These are phyloP conservation scores for Escarpia spicata DNA, from an alignment of 2,888 invertebrate species.

Conservation along the genomic window DNA sequence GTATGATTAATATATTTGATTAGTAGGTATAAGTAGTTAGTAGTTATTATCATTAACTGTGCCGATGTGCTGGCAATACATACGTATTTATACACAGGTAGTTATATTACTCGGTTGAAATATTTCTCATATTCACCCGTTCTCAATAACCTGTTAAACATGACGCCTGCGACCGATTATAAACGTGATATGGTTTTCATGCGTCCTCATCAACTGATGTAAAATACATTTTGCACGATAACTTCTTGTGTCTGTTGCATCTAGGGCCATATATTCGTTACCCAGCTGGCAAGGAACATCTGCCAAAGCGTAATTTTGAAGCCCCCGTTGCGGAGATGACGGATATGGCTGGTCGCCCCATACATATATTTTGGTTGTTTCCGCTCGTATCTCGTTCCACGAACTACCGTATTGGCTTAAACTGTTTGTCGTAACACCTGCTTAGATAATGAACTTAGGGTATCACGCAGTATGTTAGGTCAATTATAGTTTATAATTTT, in stretches of 20 bases:
- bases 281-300: background rate
- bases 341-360: background rate
- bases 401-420: background rate
- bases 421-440: background rate
- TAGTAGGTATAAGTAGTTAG: background rate
- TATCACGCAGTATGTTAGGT: background rate
- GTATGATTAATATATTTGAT: background rate
- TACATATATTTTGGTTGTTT: background rate
- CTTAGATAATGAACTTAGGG: background rate
- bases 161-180: background rate
- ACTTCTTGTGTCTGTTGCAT: background rate
- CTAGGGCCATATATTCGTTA: background rate
- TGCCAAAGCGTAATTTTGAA: background rate
- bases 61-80: background rate
- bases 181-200: background rate
- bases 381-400: background rate
- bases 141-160: background rate
- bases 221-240: background rate
- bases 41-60: background rate
- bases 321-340: background rate
- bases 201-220: background rate
- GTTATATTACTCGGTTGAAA: background rate
- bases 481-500: background rate
- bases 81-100: background rate
- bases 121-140: background rate